phyloP scores from a whole-genome alignment of 1,140 invertebrate species.

The Orchesella cincta region DNA sequence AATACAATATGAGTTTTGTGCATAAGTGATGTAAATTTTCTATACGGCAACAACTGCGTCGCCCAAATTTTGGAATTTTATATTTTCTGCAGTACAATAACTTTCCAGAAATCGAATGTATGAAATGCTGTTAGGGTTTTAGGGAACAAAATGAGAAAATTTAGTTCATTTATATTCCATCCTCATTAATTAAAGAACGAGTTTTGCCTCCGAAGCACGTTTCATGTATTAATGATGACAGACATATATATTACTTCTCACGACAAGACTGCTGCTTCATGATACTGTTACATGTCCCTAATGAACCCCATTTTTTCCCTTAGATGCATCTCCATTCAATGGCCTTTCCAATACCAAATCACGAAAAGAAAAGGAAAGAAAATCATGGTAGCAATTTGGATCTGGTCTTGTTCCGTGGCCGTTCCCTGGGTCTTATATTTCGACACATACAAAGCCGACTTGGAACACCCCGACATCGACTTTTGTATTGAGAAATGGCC shows the following conservation, averaged over 20 bases:
- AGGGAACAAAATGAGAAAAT: not conserved
- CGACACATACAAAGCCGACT: slow-evolving; percentile 32
- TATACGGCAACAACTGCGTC: too few species aligned
- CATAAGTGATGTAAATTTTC: too few species aligned
- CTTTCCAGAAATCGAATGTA: too few species aligned
- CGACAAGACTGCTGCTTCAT: not conserved
- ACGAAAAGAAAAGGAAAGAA: slow-evolving; percentile 57
- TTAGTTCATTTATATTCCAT: not conserved
- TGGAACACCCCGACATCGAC: slow-evolving; percentile 56
- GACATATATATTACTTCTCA: not conserved
- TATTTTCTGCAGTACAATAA: too few species aligned
- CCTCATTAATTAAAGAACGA: not conserved
- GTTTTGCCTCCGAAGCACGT: not conserved
- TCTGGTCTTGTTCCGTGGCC: slow-evolving; percentile 60
- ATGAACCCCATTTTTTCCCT: not conserved
- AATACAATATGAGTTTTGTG: too few species aligned
- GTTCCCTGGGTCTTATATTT: slow-evolving; percentile 66
- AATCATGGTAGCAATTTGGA: slow-evolving; percentile 62
- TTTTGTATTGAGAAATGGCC: slow-evolving; percentile 60
- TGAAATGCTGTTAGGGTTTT: not conserved
- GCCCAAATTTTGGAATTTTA: too few species aligned
- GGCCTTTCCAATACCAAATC: slow-evolving; percentile 62
- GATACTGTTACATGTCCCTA: too few species aligned
- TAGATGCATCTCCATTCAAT: slow-evolving; percentile 62
- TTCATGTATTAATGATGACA: not conserved